Evolutionary conservation across 2,797 vertebrate species (phyloP).

Genomic region (Tragopan temminckii): DNA sequence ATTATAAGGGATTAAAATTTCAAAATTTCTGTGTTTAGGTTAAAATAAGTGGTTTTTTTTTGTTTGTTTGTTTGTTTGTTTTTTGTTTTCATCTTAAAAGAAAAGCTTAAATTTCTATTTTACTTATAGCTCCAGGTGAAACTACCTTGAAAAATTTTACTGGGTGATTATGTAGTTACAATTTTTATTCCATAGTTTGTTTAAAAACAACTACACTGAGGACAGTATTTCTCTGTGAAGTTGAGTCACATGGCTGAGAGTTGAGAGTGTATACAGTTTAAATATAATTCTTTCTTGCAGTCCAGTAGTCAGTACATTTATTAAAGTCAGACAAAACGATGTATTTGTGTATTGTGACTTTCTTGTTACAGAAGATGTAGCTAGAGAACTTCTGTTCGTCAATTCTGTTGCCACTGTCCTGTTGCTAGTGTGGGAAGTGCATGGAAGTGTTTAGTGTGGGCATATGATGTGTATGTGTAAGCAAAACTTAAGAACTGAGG

Average conservation of each 20-base stretch:
- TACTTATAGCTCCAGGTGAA: background rate
- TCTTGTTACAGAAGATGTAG: background rate
- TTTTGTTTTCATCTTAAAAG: no score
- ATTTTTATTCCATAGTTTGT: background rate
- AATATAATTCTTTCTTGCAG: background rate
- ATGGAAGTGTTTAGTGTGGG: rapidly evolving
- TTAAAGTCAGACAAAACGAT: background rate
- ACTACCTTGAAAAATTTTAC: background rate
- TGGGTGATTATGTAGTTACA: background rate
- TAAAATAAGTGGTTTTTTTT: no score
- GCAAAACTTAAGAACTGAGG: background rate
- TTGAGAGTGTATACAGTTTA: background rate
- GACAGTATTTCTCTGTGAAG: rapidly evolving
- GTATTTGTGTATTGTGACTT: background rate
- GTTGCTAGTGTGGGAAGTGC: background rate
- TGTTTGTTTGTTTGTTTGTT: no score
- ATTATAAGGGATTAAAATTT: background rate
- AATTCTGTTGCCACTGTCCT: background rate
- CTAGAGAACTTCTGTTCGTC: background rate
- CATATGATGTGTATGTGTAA: background rate
- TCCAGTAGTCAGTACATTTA: background rate
- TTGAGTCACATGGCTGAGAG: background rate
- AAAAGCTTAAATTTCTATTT: background rate
- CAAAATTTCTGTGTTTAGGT: background rate
- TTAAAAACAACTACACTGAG: background rate